A percentile compares a stretch with the other conserved stretches of the same genome.
Conservation (phyloP, 2,888 invertebrate species). For the Yponomeuta cagnagella region DNA sequence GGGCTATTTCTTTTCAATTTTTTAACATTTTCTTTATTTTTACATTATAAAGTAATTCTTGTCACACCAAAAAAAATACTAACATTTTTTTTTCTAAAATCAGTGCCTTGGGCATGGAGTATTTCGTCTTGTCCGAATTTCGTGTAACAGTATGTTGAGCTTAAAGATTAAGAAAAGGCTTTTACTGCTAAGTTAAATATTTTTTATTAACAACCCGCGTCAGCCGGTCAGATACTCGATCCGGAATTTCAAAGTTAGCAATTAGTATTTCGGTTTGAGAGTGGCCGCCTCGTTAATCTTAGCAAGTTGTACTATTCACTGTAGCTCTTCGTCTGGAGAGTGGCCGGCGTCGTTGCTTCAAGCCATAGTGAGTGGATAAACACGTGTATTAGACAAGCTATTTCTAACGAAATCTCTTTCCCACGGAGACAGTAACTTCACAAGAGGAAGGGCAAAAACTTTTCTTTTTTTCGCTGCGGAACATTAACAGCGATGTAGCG, state of each 20-base stretch:
- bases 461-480: neutral
- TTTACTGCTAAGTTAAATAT: neutral
- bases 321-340: neutral
- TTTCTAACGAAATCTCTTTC: neutral
- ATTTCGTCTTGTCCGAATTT: too few species aligned
- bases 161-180: neutral
- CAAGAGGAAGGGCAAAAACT: neutral
- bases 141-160: neutral
- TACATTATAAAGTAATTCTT: too few species aligned
- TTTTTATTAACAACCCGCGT: neutral
- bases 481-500: neutral
- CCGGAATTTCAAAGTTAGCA: neutral
- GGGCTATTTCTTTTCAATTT: too few species aligned
- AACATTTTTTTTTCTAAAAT: too few species aligned
- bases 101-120: too few species aligned
- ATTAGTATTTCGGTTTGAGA: neutral
- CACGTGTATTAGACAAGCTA: too few species aligned
- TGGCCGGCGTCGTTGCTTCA: too few species aligned
- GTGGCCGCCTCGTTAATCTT: neutral
- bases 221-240: neutral
- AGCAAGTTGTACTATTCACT: neutral
- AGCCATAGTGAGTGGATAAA: too few species aligned
- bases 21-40: too few species aligned
- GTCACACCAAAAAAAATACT: too few species aligned
- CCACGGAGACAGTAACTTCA: neutral